Evolutionary conservation across 1,140 invertebrate genomes (phyloP), one percentile per base, ranked within the genome.

Genomic region (Anastrepha ludens): DNA sequence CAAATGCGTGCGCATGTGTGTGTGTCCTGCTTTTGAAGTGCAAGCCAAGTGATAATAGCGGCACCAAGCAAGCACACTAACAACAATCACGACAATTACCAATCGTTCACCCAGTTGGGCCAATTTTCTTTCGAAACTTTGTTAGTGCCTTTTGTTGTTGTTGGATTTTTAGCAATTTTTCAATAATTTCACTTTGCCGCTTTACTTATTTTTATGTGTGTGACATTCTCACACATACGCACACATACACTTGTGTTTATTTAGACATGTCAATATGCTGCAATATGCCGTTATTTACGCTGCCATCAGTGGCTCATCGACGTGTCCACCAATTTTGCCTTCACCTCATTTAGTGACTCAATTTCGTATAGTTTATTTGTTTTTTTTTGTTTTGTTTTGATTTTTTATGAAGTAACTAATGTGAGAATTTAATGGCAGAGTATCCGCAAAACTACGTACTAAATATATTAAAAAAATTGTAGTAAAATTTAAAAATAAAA

Each of bases 261-360:
- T 7, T 47, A 44, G 5, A 50, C 39, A 8, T 74, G 67, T 17
- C 39, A 20, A 8, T 70, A 70, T 47, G 29, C 13, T 44, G 29
- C 4, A 3, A 17, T 17, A 7, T 55, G 74, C 47, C 47, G 47
- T 81, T 81, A 55, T 81, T 81, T 74, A 70, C 13, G 29, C 47
- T 74, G 47, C 55, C 17, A 58, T 81, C 20, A 17, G 9, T 81
- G 44, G 74, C n/a, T 50, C 74, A 81, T 20, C 9, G 74, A 55
- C n/a, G n/a, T 55, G 74, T 55, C 44, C 47, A 81, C 44, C 17
- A 81, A 50, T 13, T 55, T 55, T 20, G n/a, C 74, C 74, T 81
- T 81, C n/a, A 81, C 74, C 74, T 81, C 74, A 29, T 81, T 81
- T 81, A 29, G n/a, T n/a, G 41, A 5, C 13, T n/a, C 13, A 44